These are phyloP conservation scores for human DNA, from an alignment of 2,113 vertebrate species.

Conservation along the genomic window GRCh38 chr7:23247001-23247500, in stretches of 20 bases:
- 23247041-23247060: background rate
- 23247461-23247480: background rate
- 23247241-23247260: background rate
- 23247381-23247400: background rate
- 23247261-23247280: background rate
- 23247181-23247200: background rate
- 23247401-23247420: background rate
- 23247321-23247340: background rate
- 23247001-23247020: background rate
- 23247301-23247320: background rate
- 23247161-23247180: background rate
- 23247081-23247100: background rate
- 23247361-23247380: background rate
- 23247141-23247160: background rate
- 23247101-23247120: background rate
- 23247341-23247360: background rate
- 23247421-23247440: background rate
- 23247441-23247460: accelerated
- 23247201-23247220: background rate
- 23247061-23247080: background rate
- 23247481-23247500: background rate
- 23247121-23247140: background rate
- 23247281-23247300: background rate
- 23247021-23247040: background rate
- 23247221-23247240: background rate